phyloP scores from a whole-genome alignment of 2,888 invertebrate species.

The Oxyteleia sp. region DNA sequence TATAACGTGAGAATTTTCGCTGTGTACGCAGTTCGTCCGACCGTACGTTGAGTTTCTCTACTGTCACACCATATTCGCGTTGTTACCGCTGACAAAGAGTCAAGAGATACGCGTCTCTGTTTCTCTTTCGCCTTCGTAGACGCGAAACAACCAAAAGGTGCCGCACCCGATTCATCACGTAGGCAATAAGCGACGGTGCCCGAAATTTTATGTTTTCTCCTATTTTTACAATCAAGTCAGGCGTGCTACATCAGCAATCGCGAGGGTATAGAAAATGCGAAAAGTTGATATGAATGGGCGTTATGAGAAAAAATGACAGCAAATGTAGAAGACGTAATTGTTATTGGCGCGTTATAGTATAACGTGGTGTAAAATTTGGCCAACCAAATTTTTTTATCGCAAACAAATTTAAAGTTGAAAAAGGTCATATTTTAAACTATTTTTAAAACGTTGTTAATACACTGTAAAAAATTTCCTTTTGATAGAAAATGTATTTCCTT shows the following conservation, averaged over 20 bases:
- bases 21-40: conserved; percentile 69
- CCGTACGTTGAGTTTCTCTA: conserved; percentile 69
- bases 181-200: conserved; percentile 23
- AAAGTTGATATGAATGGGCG: too few relatives aligned
- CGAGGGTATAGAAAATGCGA: not conserved
- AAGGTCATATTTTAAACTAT: too few relatives aligned
- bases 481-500: too few relatives aligned
- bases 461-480: too few relatives aligned
- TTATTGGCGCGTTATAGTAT: too few relatives aligned
- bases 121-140: conserved; percentile 34
- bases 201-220: not conserved
- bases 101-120: conserved; percentile 39
- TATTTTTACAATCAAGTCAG: not conserved
- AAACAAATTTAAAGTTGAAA: too few relatives aligned
- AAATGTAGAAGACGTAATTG: too few relatives aligned
- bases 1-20: conserved; percentile 70
- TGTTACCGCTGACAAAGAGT: conserved; percentile 78
- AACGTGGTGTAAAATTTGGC: too few relatives aligned
- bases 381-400: too few relatives aligned
- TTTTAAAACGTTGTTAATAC: too few relatives aligned
- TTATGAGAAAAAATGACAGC: too few relatives aligned
- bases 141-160: conserved; percentile 44
- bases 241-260: not conserved
- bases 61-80: conserved; percentile 73
- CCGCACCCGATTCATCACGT: conserved; percentile 45